A percentile compares a stretch with the other conserved stretches of the same genome.
These are phyloP conservation scores for Tetraodon nigroviridis DNA, from an alignment of 2,113 vertebrate species.

Conservation along the genomic window DNA sequence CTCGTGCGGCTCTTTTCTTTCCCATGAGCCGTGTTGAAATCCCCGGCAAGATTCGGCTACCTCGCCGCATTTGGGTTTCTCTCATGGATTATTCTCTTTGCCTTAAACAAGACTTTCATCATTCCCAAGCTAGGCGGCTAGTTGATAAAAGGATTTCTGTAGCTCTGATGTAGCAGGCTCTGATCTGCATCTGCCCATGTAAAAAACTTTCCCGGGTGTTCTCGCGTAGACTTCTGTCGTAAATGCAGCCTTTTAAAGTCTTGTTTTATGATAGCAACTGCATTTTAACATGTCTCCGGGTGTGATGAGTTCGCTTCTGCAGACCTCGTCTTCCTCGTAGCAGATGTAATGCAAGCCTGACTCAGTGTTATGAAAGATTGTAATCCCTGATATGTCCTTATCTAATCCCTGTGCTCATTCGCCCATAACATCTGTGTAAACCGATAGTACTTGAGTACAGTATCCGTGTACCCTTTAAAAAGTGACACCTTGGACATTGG, in stretches of 20 bases:
- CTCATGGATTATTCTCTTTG: neutral
- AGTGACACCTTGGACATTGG: neutral
- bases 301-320: too few species aligned
- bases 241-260: too few species aligned
- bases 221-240: neutral
- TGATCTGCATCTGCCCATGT: conserved; percentile 41
- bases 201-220: conserved; percentile 34
- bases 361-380: too few species aligned
- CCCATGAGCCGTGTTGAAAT: conserved; percentile 53
- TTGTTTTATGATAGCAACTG: too few species aligned
- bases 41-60: conserved; percentile 22
- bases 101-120: neutral
- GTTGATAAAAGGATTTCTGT: neutral
- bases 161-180: conserved; percentile 11
- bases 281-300: too few species aligned
- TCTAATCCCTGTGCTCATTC: too few species aligned
- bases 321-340: too few species aligned
- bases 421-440: too few species aligned
- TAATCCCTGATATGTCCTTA: too few species aligned
- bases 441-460: too few species aligned
- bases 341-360: too few species aligned
- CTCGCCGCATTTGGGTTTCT: neutral
- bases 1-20: conserved; percentile 46
- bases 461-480: too few species aligned
- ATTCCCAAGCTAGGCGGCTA: neutral